phyloP scores from a whole-genome alignment of 2,888 invertebrate genomes.

The Hermaeophaga mercurialis region DNA sequence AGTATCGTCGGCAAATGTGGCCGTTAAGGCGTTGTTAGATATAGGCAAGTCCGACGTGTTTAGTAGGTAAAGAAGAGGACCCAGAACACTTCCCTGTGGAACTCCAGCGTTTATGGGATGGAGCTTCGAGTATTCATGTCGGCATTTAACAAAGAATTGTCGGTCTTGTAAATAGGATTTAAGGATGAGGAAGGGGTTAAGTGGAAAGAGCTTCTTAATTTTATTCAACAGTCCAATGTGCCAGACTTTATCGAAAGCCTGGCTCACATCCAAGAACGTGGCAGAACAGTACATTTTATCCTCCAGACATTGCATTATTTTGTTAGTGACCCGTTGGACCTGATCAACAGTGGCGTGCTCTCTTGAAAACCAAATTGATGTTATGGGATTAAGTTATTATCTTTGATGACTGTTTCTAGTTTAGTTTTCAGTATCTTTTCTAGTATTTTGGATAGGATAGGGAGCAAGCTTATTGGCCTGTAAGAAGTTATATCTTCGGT shows the following conservation, averaged over 20 bases:
- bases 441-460: too few relatives aligned
- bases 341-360: background rate
- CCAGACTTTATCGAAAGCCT: constrained; percentile 2
- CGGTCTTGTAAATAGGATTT: background rate
- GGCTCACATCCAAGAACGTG: background rate
- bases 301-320: background rate
- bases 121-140: too few relatives aligned
- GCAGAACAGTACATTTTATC: background rate
- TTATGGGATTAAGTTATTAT: background rate
- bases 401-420: background rate
- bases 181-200: background rate
- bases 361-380: background rate
- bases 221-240: background rate
- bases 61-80: too few relatives aligned
- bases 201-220: background rate
- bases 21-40: constrained; percentile 15
- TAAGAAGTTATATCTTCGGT: too few relatives aligned
- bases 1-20: constrained; percentile 36
- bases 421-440: too few relatives aligned
- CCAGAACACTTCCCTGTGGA: too few relatives aligned
- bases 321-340: background rate
- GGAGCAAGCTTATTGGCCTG: too few relatives aligned
- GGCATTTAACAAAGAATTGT: background rate
- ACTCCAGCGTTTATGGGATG: too few relatives aligned
- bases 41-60: too few relatives aligned